Evolutionary conservation across 2,888 invertebrate genomes (phyloP).

Genomic region (Acronicta alni): DNA sequence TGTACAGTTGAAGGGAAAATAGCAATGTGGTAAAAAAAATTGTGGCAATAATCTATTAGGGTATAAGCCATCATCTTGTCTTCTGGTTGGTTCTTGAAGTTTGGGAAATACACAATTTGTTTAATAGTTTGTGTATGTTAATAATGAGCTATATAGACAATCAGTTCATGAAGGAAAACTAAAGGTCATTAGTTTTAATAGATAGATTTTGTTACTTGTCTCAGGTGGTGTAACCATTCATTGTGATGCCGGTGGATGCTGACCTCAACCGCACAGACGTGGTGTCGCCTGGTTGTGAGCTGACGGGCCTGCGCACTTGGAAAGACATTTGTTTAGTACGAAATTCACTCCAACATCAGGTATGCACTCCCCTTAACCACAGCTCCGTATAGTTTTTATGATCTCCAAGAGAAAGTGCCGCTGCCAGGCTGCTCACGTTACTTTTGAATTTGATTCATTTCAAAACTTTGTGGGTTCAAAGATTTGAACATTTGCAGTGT

Average conservation of each 20-base stretch:
- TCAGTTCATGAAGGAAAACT: slow-evolving; percentile 14
- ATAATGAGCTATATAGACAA: slow-evolving; percentile 5
- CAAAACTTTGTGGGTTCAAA: slow-evolving; percentile 26
- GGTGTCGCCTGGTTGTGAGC: slow-evolving; percentile 88
- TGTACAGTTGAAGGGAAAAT: slow-evolving; percentile 2
- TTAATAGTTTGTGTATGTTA: slow-evolving; percentile 13
- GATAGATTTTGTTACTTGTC: slow-evolving; percentile 53
- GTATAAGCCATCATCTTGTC: not conserved
- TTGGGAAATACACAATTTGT: slow-evolving; percentile 15
- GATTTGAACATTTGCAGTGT: slow-evolving; percentile 23
- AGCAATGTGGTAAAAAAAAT: slow-evolving; percentile 1
- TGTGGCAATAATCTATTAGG: not conserved
- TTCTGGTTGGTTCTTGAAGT: slow-evolving; percentile 9
- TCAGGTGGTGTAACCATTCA: slow-evolving; percentile 88
- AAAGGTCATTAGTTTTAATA: slow-evolving; percentile 41
- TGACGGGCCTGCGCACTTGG: slow-evolving; percentile 88
- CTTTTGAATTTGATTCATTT: slow-evolving; percentile 40
- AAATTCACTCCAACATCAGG: slow-evolving; percentile 88
- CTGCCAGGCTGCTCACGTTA: slow-evolving; percentile 24
- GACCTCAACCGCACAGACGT: slow-evolving; percentile 88
- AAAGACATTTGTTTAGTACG: slow-evolving; percentile 88
- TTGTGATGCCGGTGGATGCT: slow-evolving; percentile 90
- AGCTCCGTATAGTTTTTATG: slow-evolving; percentile 51
- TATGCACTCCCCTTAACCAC: slow-evolving; percentile 66
- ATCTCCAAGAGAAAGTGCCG: slow-evolving; percentile 45